Base-by-base conservation (phyloP, 2,888 invertebrate species). In the Cataglyphis cursor region DNA sequence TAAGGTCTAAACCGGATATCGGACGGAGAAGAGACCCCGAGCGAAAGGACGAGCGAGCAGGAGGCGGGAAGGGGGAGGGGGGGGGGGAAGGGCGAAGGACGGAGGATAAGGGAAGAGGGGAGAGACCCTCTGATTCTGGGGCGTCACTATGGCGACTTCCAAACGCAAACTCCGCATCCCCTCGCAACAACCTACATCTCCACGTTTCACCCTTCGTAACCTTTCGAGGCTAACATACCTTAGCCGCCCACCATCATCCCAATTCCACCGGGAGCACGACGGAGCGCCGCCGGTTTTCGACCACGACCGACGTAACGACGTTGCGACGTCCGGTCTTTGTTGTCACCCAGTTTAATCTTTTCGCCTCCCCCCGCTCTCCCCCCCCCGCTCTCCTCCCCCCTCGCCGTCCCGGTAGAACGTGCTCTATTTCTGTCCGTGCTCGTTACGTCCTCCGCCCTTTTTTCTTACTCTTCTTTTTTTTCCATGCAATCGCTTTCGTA, bases 91-190 rank as follows among this genome's bases (percentile, higher is more conserved):
- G 18, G 31, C 28, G 64, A 48, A 24, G 12, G 28, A 78, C 21
- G 38, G 15, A n/a, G 21, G 28, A 48, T 24, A 12, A 57, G n/a
- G 41, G 28, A 18, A 44, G 54, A 62, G 38, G 48, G n/a, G 51
- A 51, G n/a, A 51, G 8, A n/a, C n/a, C n/a, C 51, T n/a, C n/a
- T 75, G 85, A 83, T 87, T 87, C 74, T 83, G 31, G 88, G 88
- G 87, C 88, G 88, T 88, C 88, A 84, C 88, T 88, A 88, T 88
- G 88, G 87, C 80, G 87, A 88, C 87, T 88, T 68, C 78, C n/a
- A 59, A 51, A 31, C 51, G 48, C 73, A 31, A 73, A 38, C 70
- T 21, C 35, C 65, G n/a, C 57, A 15, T 35, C 51, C 65, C 64
- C 44, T 57, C 68, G 72, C 74, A 57, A 51, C 51, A 51, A 70